Evolutionary conservation across 2,888 invertebrate genomes (phyloP).

Genomic region (Catocala sponsa): DNA sequence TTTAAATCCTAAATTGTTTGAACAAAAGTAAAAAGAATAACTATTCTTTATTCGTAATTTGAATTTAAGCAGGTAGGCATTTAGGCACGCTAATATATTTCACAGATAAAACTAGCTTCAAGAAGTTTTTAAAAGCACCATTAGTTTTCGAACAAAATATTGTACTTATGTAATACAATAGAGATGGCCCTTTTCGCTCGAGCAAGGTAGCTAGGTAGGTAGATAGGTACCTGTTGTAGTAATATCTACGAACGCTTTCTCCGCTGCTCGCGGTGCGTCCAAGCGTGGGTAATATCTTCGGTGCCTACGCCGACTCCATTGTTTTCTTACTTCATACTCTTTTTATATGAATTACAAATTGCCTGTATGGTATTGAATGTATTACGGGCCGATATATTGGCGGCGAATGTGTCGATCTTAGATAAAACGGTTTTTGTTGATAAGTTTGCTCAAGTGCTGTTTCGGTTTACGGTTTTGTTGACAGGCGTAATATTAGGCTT

Average conservation of each 20-base stretch:
- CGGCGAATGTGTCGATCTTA: constrained; percentile 4
- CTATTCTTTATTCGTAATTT: too few species aligned
- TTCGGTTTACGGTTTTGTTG: too few species aligned
- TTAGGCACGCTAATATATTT: too few species aligned
- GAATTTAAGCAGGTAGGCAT: too few species aligned
- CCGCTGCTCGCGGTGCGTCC: constrained; percentile 65
- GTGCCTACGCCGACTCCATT: constrained; percentile 64
- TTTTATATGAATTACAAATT: constrained; percentile 55
- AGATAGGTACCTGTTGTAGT: constrained; percentile 22
- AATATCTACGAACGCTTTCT: constrained; percentile 66
- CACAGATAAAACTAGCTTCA: too few species aligned
- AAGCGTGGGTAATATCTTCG: constrained; percentile 70
- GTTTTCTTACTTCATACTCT: constrained; percentile 61
- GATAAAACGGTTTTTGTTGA: constrained; percentile 4
- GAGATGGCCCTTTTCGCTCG: constrained; percentile 25
- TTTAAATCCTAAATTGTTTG: too few species aligned
- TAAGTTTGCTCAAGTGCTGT: not conserved
- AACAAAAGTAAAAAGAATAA: too few species aligned
- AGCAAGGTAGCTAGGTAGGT: constrained; percentile 7
- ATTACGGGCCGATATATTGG: not conserved
- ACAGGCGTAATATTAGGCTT: too few species aligned
- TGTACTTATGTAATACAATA: constrained; percentile 8
- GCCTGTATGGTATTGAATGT: constrained; percentile 24
- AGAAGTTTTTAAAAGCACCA: not conserved
- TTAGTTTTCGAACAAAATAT: not conserved